Conservation (phyloP, 2,797 vertebrate genomes). For the Pangasius djambal region DNA sequence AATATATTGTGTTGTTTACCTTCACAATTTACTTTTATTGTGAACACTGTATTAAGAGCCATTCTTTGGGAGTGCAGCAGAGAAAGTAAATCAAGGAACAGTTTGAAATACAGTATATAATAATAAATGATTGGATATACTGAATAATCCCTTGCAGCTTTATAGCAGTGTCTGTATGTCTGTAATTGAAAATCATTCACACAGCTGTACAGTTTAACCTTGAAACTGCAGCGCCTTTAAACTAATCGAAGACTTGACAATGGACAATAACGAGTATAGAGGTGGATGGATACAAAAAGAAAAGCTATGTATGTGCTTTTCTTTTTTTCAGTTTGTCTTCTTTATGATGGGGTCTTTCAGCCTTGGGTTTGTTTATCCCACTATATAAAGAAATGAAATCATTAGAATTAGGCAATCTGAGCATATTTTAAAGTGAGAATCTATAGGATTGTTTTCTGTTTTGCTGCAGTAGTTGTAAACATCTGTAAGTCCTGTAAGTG, state of each 20-base stretch:
- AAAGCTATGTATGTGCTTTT: slow-evolving; percentile 33
- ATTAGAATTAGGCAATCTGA: neutral
- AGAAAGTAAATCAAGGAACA: slow-evolving; percentile 11
- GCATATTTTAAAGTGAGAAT: neutral
- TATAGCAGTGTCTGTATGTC: slow-evolving; percentile 55
- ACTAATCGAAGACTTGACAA: slow-evolving; percentile 72
- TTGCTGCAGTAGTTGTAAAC: neutral
- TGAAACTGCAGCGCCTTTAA: slow-evolving; percentile 69
- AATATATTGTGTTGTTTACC: neutral
- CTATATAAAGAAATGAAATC: neutral
- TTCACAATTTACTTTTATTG: neutral
- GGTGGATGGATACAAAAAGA: neutral
- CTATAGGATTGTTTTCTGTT: neutral
- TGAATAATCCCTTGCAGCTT: slow-evolving; percentile 12
- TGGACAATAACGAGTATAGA: slow-evolving; percentile 58
- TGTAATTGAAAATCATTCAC: slow-evolving; percentile 81
- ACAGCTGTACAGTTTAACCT: slow-evolving; percentile 81
- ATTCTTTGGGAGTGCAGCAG: neutral
- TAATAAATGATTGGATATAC: slow-evolving; percentile 32
- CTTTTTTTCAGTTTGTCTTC: slow-evolving; percentile 31
- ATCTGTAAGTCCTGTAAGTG: neutral
- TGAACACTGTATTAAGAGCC: neutral
- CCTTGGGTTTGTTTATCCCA: neutral
- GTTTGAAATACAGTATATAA: slow-evolving; percentile 10
- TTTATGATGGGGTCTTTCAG: neutral